Percentiles rank a stretch among this genome's conserved stretches.
Evolutionary conservation across 2,888 invertebrate genomes (phyloP).

Genomic region (Athalia circularis): DNA sequence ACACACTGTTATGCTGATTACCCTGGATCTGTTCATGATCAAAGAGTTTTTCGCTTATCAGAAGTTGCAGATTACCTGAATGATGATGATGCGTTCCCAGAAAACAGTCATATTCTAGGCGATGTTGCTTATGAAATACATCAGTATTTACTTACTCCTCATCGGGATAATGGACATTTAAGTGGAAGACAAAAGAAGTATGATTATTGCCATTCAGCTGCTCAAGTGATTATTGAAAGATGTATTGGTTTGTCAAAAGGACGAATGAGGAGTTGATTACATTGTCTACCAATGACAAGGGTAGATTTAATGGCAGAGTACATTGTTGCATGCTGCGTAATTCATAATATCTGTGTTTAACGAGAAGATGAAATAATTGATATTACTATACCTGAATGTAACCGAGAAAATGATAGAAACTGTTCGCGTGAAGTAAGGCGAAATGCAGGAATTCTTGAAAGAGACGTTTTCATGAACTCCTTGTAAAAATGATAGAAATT

Average conservation of each 20-base stretch:
- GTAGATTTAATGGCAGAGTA: too few relatives aligned
- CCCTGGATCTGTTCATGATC: slow-evolving; percentile 44
- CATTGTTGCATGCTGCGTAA: slow-evolving; percentile 11
- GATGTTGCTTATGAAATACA: slow-evolving; percentile 44
- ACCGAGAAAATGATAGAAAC: neutral
- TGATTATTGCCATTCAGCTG: slow-evolving; percentile 15
- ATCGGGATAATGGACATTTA: slow-evolving; percentile 43
- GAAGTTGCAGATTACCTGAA: slow-evolving; percentile 25
- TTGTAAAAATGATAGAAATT: too few relatives aligned
- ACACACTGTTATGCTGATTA: slow-evolving; percentile 44
- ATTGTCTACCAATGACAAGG: slow-evolving; percentile 18
- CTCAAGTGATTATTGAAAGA: slow-evolving; percentile 19
- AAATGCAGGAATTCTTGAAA: too few relatives aligned
- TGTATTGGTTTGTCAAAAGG: slow-evolving; percentile 11
- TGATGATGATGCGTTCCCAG: slow-evolving; percentile 33
- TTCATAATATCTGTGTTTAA: slow-evolving; percentile 12
- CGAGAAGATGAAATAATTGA: slow-evolving; percentile 1
- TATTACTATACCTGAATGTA: neutral
- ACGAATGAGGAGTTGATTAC: slow-evolving; percentile 12
- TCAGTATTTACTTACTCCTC: slow-evolving; percentile 40
- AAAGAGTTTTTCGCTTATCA: slow-evolving; percentile 39
- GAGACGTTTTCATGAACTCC: too few relatives aligned
- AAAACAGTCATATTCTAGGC: slow-evolving; percentile 44
- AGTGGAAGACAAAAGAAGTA: slow-evolving; percentile 21
- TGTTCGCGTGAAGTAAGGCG: too few relatives aligned